Base-by-base conservation (phyloP, 2,888 invertebrate species). In the Nymphalis c-album region DNA sequence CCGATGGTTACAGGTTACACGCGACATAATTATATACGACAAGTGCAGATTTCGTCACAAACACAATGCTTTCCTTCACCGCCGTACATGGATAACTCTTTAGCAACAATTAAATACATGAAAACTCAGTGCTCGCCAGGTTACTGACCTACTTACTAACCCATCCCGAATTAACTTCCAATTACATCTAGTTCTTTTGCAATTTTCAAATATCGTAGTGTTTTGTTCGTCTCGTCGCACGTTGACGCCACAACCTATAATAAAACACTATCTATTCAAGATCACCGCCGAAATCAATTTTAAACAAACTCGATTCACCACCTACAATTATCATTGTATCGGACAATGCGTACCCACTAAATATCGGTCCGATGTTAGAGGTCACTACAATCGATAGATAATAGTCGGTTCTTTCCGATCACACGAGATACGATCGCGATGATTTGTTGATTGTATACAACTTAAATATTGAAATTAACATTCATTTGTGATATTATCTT, bases 261-360 rank as follows among this genome's bases (percentile, higher is more conserved):
- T 90, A 88, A 87, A 76, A 80, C 79, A 71, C 78, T 90, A 91
- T 91, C 91, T 79, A 69, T 74, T 71, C 75, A 75, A 77, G 83
- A 90, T 91, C 91, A 84, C 80, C 80, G 79, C 87, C 91, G 85
- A 89, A 92, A 91, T 91, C 91, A 90, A 91, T 91, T 92, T 90
- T 89, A 90, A 91, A 91, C 89, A 90, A 90, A 91, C 90, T 88
- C 84, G 84, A 85, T 83, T 87, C 86, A 85, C 86, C 88, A 89
- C 90, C 90, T 90, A 88, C 89, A 91, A 91, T 90, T 90, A 91
- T 86, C 80, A 86, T 86, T 80, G 82, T 82, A 80, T 77, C 79
- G 84, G 86, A 90, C 90, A 90, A 90, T 89, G 85, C 85, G 81
- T 82, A 78, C 77, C 74, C 84, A 86, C 70, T 73, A 74, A 75